Evolutionary conservation across 2,888 invertebrate genomes (phyloP).

Genomic region (Nemotelus nigrinus): DNA sequence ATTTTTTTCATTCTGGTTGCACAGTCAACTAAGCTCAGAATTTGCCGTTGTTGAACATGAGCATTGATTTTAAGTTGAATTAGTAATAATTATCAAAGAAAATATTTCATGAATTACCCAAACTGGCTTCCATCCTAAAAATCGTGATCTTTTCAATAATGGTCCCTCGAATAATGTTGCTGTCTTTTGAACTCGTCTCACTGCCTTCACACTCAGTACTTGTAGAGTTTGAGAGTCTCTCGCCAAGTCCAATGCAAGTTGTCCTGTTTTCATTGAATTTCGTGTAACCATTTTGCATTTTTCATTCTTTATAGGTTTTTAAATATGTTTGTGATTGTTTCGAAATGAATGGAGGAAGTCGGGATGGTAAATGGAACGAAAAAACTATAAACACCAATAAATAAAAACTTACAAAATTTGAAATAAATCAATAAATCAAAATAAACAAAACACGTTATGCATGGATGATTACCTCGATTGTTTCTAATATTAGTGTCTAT

Average conservation of each 20-base stretch:
- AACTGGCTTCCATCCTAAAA: slow-evolving; percentile 73
- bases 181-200: slow-evolving; percentile 69
- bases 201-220: slow-evolving; percentile 71
- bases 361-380: slow-evolving; percentile 38
- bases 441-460: slow-evolving; percentile 6
- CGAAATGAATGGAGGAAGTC: background rate
- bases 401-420: slow-evolving; percentile 21
- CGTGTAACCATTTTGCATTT: background rate
- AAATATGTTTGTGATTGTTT: background rate
- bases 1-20: too few relatives aligned
- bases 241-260: slow-evolving; percentile 71
- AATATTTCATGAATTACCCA: slow-evolving; percentile 66
- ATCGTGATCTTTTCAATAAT: slow-evolving; percentile 71
- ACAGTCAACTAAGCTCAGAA: too few relatives aligned
- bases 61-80: background rate
- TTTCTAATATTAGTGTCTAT: slow-evolving; percentile 72
- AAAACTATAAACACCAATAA: slow-evolving; percentile 28
- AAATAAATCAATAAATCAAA: slow-evolving; percentile 28
- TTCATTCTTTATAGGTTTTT: slow-evolving; percentile 13
- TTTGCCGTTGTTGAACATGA: background rate
- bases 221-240: slow-evolving; percentile 72
- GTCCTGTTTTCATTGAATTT: slow-evolving; percentile 64
- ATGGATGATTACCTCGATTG: slow-evolving; percentile 66
- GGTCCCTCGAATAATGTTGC: slow-evolving; percentile 73
- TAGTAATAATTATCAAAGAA: slow-evolving; percentile 31